Base-by-base conservation (phyloP, 2,888 invertebrate species). In the Metalampra italica region DNA sequence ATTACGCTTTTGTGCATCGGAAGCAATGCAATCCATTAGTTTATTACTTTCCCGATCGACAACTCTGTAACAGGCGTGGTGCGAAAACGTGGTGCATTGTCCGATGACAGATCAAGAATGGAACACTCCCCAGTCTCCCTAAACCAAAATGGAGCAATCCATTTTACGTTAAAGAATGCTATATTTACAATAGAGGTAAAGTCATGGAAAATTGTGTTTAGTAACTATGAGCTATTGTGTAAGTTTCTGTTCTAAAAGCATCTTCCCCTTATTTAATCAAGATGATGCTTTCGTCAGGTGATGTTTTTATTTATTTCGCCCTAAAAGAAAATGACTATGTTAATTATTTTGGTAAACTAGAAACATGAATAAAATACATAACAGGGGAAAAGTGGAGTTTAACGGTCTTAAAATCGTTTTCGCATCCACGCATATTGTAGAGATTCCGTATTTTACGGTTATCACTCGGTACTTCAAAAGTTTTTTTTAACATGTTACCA, bases 51-150 rank as follows among this genome's bases (percentile, higher is more conserved):
- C 51, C 48, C 52, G n/a, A 39, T 48, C 46, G 49, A 47, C 38
- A 47, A 42, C 37, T 47, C 45, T 40, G 29, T 30, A 47, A 47
- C 34, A 47, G 51, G 51, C 51, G 49, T 48, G 47, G 36, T 48
- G 50, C 50, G 49, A 45, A 39, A 51, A 22, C 48, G 42, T 37
- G 47, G 15, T 37, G 47, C 70, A 72, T 72, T 72, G 68, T 67
- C 56, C 60, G 63, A 56, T 45, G 56, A 62, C 56, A 55, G 66
- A 69, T 66, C 64, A 63, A 65, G 67, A 67, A 68, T 49, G 44
- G 37, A 29, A 32, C 36, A 9, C 37, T 11, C 30, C 43, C 38
- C 38, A 65, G 54, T 58, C 60, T 30, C 34, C 14, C 54, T 61
- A 57, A 53, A 57, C 56, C 59, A 60, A 56, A 62, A 66, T 64